These are phyloP conservation scores for Lanistes nyassanus DNA, from an alignment of 1,140 invertebrate species.

Conservation along the genomic window DNA sequence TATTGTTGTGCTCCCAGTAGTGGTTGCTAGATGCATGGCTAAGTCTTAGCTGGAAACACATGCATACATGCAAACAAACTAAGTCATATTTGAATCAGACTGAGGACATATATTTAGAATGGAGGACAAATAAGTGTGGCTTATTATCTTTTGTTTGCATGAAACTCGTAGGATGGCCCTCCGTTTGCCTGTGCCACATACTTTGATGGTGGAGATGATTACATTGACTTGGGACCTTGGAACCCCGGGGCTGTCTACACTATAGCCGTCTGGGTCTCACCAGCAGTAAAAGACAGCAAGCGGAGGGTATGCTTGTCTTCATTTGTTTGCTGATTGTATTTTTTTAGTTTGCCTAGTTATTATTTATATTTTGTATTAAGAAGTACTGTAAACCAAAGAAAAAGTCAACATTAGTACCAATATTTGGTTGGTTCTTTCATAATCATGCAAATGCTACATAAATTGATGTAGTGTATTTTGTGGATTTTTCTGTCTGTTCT, in stretches of 20 bases:
- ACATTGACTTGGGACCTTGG: conserved; percentile 51
- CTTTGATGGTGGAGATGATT: conserved; percentile 45
- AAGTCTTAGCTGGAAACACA: too few relatives aligned
- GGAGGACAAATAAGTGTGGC: too few relatives aligned
- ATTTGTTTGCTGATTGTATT: background rate
- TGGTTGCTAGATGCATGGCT: too few relatives aligned
- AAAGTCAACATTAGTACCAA: too few relatives aligned
- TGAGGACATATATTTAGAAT: too few relatives aligned
- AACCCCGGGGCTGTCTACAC: conserved; percentile 49
- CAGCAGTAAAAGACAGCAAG: conserved; percentile 35
- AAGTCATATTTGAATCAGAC: too few relatives aligned
- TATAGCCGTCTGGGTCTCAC: conserved; percentile 50
- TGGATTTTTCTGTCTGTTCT: too few relatives aligned
- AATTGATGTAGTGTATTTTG: too few relatives aligned
- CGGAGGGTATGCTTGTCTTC: conserved; percentile 37
- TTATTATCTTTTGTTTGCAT: background rate
- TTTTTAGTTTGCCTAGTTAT: background rate
- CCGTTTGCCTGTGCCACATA: conserved; percentile 51
- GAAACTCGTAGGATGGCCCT: conserved; percentile 42
- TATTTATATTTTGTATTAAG: background rate
- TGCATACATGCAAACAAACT: too few relatives aligned
- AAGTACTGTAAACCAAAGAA: background rate
- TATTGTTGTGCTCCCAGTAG: too few relatives aligned
- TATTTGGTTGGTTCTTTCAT: too few relatives aligned
- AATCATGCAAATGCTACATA: too few relatives aligned